Percentiles rank a stretch among this genome's conserved stretches.
These are phyloP conservation scores for Trachymyrmex cornetzi DNA, from an alignment of 1,140 invertebrate genomes.

Conservation along the genomic window DNA sequence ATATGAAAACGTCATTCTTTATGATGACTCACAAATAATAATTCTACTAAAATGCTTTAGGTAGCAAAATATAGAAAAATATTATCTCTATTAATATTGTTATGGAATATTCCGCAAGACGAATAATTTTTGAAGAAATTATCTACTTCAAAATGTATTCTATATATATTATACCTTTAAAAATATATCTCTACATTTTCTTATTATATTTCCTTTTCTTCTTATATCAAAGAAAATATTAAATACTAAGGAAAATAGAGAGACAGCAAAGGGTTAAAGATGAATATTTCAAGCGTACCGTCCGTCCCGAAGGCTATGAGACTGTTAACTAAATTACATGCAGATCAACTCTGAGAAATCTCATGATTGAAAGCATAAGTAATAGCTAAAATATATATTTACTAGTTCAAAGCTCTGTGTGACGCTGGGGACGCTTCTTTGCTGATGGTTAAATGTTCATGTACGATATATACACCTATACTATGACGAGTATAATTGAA, in stretches of 20 bases:
- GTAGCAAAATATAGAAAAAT: conserved; percentile 1
- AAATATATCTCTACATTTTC: not conserved
- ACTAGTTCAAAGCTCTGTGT: conserved; percentile 37
- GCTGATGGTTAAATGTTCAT: conserved; percentile 55
- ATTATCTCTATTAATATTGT: not conserved
- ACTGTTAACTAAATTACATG: conserved; percentile 43
- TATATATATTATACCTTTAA: not conserved
- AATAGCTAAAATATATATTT: conserved; percentile 58
- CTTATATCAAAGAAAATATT: conserved; percentile 7
- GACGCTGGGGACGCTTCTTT: conserved; percentile 30
- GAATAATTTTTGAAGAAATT: not conserved
- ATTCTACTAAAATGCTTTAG: conserved; percentile 6
- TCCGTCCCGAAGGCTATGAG: not conserved
- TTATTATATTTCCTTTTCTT: not conserved
- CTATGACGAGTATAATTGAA: conserved; percentile 39
- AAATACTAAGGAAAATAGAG: not conserved
- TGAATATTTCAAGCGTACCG: conserved; percentile 35
- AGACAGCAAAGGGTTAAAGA: conserved; percentile 26
- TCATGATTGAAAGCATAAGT: conserved; percentile 55
- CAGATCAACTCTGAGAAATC: conserved; percentile 39
- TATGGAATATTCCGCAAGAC: not conserved
- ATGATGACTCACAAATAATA: not conserved
- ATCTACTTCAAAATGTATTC: not conserved
- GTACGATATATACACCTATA: conserved; percentile 3
- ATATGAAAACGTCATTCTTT: not conserved